Conservation (phyloP, 2,797 vertebrate genomes). For the Lagocephalus sceleratus region DNA sequence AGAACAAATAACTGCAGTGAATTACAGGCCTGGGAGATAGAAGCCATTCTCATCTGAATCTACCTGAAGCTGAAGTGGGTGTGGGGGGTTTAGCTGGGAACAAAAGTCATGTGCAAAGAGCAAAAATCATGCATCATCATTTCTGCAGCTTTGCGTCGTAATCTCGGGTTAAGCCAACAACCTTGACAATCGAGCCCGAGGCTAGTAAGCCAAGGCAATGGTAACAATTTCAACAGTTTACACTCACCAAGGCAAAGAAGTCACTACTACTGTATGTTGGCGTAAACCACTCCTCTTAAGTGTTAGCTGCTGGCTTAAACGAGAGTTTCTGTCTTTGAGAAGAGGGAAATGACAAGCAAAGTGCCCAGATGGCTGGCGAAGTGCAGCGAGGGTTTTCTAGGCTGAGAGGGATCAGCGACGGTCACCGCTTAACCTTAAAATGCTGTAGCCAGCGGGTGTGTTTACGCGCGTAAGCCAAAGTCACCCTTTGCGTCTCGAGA, state of each 20-base stretch:
- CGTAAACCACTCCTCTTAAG: constrained; percentile 41
- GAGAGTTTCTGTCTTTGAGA: constrained; percentile 28
- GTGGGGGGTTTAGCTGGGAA: background rate
- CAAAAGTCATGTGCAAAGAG: no score
- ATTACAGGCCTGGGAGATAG: no score
- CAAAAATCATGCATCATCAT: background rate
- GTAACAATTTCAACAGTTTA: constrained; percentile 5
- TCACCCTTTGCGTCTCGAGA: constrained; percentile 29
- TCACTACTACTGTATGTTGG: constrained; percentile 23
- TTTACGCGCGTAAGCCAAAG: constrained; percentile 12
- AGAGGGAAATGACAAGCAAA: constrained; percentile 37
- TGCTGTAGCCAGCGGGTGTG: constrained; percentile 15
- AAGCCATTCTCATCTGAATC: background rate
- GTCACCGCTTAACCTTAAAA: constrained; percentile 59
- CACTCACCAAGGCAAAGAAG: constrained; percentile 10
- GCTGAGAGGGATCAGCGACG: constrained; percentile 54
- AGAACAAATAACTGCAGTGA: constrained; percentile 9
- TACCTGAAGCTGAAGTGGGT: no score
- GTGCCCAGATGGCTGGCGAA: constrained; percentile 57
- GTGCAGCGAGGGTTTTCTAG: constrained; percentile 44
- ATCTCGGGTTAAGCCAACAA: constrained; percentile 3
- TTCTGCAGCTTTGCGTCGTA: background rate
- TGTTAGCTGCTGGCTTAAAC: constrained; percentile 19
- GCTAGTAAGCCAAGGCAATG: background rate
- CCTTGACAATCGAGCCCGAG: background rate